These are phyloP conservation scores for Parthenolecanium corni DNA, from an alignment of 2,888 invertebrate species.

Conservation along the genomic window DNA sequence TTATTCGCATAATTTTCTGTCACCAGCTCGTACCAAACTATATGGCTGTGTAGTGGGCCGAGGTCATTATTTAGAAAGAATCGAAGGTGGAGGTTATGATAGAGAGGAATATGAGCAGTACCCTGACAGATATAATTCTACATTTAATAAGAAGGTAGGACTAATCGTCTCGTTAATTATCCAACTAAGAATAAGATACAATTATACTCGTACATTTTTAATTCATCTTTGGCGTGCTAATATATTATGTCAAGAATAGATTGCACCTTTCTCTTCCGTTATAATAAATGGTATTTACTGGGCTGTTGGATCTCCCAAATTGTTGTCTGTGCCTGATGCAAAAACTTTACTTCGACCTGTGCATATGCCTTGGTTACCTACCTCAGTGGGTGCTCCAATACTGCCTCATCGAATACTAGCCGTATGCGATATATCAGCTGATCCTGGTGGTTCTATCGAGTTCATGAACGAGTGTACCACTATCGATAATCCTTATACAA, in stretches of 20 bases:
- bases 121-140: slow-evolving; percentile 89
- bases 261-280: slow-evolving; percentile 94
- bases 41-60: slow-evolving; percentile 93
- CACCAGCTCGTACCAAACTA: slow-evolving; percentile 84
- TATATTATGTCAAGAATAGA: slow-evolving; percentile 41
- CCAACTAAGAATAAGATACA: too few species aligned
- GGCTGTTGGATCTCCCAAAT: slow-evolving; percentile 91
- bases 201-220: neutral
- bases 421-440: slow-evolving; percentile 97
- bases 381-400: slow-evolving; percentile 74
- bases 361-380: slow-evolving; percentile 85
- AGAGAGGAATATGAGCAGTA: slow-evolving; percentile 79
- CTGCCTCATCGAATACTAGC: slow-evolving; percentile 82
- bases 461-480: slow-evolving; percentile 99
- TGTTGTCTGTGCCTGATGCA: slow-evolving; percentile 95
- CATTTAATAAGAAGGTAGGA: slow-evolving; percentile 76
- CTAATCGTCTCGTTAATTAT: too few species aligned
- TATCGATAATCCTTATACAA: slow-evolving; percentile 96
- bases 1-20: too few species aligned
- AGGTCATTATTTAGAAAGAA: slow-evolving; percentile 82
- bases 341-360: slow-evolving; percentile 82
- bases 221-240: neutral
- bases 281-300: slow-evolving; percentile 98
- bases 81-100: slow-evolving; percentile 86
- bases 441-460: slow-evolving; percentile 96